phyloP scores from a whole-genome alignment of 2,888 invertebrate species.

The Agelastica alni region DNA sequence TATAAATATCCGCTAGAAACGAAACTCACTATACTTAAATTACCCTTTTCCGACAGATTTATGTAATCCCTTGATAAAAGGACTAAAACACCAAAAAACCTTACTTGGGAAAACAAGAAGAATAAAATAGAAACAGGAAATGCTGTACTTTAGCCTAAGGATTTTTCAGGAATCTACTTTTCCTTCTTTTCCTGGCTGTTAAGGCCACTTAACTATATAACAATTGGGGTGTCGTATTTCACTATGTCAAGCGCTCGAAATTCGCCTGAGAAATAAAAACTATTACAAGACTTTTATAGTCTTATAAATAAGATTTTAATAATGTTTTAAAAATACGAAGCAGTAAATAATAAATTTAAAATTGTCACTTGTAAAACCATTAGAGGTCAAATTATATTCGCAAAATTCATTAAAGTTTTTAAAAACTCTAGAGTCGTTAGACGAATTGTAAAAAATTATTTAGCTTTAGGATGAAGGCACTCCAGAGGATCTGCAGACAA shows the following conservation, averaged over 20 bases:
- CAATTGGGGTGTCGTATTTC: conserved; percentile 16
- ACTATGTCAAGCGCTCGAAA: conserved; percentile 9
- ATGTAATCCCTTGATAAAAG: conserved; percentile 25
- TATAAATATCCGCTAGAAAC: conserved; percentile 10
- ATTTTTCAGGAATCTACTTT: conserved; percentile 44
- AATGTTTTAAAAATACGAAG: no score
- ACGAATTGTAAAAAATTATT: no score
- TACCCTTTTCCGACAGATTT: conserved; percentile 23
- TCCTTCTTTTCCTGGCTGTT: conserved; percentile 41
- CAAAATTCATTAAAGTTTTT: no score
- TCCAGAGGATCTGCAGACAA: no score
- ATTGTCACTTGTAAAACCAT: no score
- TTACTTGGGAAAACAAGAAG: conserved; percentile 36
- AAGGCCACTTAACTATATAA: conserved; percentile 26
- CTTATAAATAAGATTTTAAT: no score
- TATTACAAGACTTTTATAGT: no score
- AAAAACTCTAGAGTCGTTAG: no score
- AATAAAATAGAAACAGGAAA: conserved; percentile 44
- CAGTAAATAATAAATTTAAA: no score
- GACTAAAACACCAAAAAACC: conserved; percentile 26
- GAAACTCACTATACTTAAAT: conserved; percentile 15
- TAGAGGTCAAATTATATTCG: no score
- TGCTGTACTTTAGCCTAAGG: conserved; percentile 44
- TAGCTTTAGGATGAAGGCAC: no score
- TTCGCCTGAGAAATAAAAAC: no score